Evolutionary conservation across 1,140 invertebrate species (phyloP).

Genomic region (Oedothorax gibbosus): DNA sequence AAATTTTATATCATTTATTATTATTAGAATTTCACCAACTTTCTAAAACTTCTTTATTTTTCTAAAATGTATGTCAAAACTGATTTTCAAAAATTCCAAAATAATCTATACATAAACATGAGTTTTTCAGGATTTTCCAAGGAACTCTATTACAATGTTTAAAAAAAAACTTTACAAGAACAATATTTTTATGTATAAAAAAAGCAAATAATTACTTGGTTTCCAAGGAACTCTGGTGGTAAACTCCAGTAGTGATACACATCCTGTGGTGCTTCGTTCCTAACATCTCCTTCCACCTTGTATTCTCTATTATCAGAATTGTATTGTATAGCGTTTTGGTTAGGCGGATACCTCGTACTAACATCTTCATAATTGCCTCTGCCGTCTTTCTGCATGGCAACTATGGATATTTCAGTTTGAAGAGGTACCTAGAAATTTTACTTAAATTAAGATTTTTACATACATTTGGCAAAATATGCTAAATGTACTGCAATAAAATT

Average conservation of each 20-base stretch:
- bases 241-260: constrained; percentile 65
- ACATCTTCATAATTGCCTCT: constrained; percentile 62
- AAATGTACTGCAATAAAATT: background rate
- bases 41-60: too few species aligned
- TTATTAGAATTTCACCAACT: too few species aligned
- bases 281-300: constrained; percentile 58
- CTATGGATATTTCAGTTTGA: constrained; percentile 61
- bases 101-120: too few species aligned
- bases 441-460: background rate
- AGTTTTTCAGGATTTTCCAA: too few species aligned
- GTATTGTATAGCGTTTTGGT: constrained; percentile 63
- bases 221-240: constrained; percentile 64
- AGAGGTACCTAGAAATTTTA: constrained; percentile 58
- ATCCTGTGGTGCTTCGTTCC: constrained; percentile 54
- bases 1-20: too few species aligned
- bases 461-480: background rate
- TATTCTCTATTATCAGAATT: constrained; percentile 62
- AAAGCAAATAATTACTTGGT: constrained; percentile 57
- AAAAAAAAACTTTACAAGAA: background rate
- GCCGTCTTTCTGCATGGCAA: constrained; percentile 56
- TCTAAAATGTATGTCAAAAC: too few species aligned
- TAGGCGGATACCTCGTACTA: constrained; percentile 60
- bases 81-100: too few species aligned
- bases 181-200: constrained; percentile 3
- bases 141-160: too few species aligned